phyloP scores from a whole-genome alignment of 2,888 invertebrate genomes.

The Eurytoma adleriae region DNA sequence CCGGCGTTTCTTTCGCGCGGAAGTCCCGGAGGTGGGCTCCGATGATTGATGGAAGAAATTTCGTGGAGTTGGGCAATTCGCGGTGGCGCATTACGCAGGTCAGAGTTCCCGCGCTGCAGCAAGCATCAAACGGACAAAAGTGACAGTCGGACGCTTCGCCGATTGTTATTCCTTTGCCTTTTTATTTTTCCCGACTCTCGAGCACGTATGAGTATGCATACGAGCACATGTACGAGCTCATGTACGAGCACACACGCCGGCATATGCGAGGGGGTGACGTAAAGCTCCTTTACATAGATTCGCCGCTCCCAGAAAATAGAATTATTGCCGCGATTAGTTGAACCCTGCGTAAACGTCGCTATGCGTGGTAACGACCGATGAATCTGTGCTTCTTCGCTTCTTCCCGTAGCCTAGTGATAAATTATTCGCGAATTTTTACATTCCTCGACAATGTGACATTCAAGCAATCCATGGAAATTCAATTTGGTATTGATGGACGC shows the following conservation, averaged over 20 bases:
- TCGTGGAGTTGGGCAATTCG: slow-evolving; percentile 15
- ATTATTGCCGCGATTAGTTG: slow-evolving; percentile 25
- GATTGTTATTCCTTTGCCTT: neutral
- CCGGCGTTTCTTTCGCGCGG: slow-evolving; percentile 10
- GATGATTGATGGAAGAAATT: slow-evolving; percentile 44
- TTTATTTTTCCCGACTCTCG: neutral
- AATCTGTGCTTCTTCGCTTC: neutral
- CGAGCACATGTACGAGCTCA: no score
- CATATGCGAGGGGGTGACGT: slow-evolving; percentile 5
- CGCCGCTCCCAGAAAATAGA: neutral
- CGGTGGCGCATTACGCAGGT: slow-evolving; percentile 15
- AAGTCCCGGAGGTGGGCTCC: slow-evolving; percentile 26
- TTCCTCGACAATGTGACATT: no score
- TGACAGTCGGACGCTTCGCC: slow-evolving; percentile 19
- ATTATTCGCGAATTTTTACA: neutral
- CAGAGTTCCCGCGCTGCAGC: slow-evolving; percentile 8
- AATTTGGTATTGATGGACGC: no score
- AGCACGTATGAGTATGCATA: no score
- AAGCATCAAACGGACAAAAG: slow-evolving; percentile 16
- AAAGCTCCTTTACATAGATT: slow-evolving; percentile 3
- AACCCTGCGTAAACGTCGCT: neutral
- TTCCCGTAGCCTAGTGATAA: neutral
- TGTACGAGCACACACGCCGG: no score
- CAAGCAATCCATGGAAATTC: no score
- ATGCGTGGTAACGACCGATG: neutral